Evolutionary conservation across 2,888 invertebrate genomes (phyloP).

Genomic region (Drosophila mimica): DNA sequence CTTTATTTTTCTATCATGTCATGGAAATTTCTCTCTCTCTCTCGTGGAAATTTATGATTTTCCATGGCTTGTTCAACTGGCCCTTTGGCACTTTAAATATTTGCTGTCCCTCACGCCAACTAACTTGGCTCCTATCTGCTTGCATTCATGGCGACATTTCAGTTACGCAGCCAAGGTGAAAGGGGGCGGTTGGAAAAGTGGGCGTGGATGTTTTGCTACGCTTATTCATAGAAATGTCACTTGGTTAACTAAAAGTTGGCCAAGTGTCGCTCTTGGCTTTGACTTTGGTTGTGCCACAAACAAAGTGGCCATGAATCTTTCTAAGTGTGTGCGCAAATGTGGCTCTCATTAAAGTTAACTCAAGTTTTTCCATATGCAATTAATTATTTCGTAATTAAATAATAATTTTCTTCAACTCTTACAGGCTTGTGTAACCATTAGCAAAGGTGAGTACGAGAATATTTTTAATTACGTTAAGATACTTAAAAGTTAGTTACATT

Average conservation of each 20-base stretch:
- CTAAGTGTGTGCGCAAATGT: not conserved
- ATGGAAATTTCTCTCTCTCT: slow-evolving; percentile 42
- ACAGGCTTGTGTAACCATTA: slow-evolving; percentile 43
- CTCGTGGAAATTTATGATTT: slow-evolving; percentile 58
- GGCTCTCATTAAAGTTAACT: slow-evolving; percentile 9
- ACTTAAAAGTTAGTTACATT: not conserved
- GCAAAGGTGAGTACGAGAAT: slow-evolving; percentile 47
- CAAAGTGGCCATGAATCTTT: slow-evolving; percentile 53
- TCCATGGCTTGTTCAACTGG: slow-evolving; percentile 56
- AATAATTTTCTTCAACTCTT: slow-evolving; percentile 34
- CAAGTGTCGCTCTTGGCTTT: slow-evolving; percentile 58
- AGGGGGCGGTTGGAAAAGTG: slow-evolving; percentile 1
- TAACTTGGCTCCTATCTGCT: slow-evolving; percentile 19
- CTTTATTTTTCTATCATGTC: slow-evolving; percentile 17
- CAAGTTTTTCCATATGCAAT: slow-evolving; percentile 27
- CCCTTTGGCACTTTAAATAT: slow-evolving; percentile 54
- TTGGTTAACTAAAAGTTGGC: slow-evolving; percentile 38
- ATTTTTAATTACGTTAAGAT: not conserved
- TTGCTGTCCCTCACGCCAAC: slow-evolving; percentile 35
- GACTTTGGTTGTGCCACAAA: slow-evolving; percentile 34
- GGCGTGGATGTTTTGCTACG: slow-evolving; percentile 9
- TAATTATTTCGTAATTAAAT: slow-evolving; percentile 36
- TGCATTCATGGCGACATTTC: slow-evolving; percentile 40
- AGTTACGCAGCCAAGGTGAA: slow-evolving; percentile 49
- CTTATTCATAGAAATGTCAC: slow-evolving; percentile 35